Conservation (phyloP, 1,140 invertebrate genomes). For the Calliphora vicina region DNA sequence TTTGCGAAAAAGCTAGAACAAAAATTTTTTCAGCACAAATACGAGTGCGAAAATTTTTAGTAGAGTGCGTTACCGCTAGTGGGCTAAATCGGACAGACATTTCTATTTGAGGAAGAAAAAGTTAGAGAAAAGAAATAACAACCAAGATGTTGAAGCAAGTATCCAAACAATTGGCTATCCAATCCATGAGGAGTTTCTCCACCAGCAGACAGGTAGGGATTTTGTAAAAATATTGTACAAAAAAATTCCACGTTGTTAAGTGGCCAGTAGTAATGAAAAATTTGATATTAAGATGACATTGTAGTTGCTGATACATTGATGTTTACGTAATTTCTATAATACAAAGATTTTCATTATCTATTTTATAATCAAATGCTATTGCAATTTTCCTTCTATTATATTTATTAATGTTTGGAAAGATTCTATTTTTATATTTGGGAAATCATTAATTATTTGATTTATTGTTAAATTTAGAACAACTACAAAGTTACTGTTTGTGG, state of each 20-base stretch:
- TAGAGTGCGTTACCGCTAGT: neutral
- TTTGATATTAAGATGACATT: conserved; percentile 35
- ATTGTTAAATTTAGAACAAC: conserved; percentile 50
- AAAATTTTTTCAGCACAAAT: neutral
- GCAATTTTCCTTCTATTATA: neutral
- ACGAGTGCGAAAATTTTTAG: neutral
- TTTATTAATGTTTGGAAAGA: neutral
- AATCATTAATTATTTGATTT: neutral
- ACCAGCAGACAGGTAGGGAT: conserved; percentile 56
- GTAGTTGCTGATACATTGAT: neutral
- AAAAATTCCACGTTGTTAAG: neutral
- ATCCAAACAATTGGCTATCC: conserved; percentile 59
- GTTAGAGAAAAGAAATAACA: neutral
- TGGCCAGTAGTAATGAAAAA: neutral
- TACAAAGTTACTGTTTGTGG: conserved; percentile 95
- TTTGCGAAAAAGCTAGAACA: neutral
- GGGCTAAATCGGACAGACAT: neutral
- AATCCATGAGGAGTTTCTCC: conserved; percentile 58
- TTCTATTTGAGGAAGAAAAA: neutral
- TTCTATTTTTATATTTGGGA: neutral
- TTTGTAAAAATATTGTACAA: too few relatives aligned
- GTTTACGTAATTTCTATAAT: conserved; percentile 40
- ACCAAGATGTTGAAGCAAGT: conserved; percentile 61
- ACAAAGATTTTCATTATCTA: neutral
- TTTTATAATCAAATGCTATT: neutral